Conservation (phyloP, 2,113 vertebrate species). For the Lynx canadensis region DNA sequence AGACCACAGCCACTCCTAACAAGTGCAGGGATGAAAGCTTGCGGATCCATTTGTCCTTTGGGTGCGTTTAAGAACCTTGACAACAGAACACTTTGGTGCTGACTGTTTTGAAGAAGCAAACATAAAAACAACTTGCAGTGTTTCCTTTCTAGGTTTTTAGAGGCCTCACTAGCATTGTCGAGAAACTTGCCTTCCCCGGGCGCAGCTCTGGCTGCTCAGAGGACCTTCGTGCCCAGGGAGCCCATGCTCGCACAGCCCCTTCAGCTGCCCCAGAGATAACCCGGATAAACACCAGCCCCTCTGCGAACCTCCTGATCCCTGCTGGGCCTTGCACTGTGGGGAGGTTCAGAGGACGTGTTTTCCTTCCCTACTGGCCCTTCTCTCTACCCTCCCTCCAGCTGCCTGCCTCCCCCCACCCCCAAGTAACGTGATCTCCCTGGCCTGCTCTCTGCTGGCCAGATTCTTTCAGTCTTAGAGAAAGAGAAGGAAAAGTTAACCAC, state of each 20-base stretch:
- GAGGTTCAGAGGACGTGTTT: constrained; percentile 81
- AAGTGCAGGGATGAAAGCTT: neutral
- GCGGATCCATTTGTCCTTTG: neutral
- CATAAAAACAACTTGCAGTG: neutral
- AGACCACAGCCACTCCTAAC: neutral
- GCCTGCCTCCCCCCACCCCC: constrained; percentile 81
- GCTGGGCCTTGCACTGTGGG: constrained; percentile 72
- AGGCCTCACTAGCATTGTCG: neutral
- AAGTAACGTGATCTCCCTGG: constrained; percentile 86
- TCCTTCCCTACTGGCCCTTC: constrained; percentile 73
- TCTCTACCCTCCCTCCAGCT: constrained; percentile 71
- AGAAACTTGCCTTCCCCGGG: neutral
- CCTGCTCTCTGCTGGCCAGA: constrained; percentile 84
- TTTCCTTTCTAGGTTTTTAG: constrained; percentile 25
- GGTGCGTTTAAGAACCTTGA: constrained; percentile 68
- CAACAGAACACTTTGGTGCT: neutral
- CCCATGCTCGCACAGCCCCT: neutral
- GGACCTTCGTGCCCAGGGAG: neutral
- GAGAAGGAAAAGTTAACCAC: constrained; percentile 83
- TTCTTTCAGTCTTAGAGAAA: constrained; percentile 80
- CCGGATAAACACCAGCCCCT: constrained; percentile 58
- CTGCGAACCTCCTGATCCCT: constrained; percentile 69
- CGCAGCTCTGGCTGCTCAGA: neutral
- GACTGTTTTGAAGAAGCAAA: neutral
- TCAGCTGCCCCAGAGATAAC: neutral